phyloP scores from a whole-genome alignment of 2,797 vertebrate species.

The Argya squamiceps region DNA sequence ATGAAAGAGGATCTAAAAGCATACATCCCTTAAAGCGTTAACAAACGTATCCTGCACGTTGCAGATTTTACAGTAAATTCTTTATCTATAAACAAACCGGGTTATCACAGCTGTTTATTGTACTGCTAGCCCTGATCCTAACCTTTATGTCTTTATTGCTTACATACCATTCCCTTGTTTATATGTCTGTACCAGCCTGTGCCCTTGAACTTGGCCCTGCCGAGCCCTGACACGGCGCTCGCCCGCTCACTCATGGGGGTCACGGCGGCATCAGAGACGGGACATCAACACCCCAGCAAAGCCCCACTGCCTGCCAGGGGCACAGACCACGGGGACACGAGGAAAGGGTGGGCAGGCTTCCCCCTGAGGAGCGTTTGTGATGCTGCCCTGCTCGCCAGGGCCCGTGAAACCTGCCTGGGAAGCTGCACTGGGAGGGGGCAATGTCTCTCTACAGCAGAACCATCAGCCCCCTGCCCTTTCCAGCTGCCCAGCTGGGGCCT shows the following conservation, averaged over 20 bases:
- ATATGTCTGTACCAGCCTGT: constrained; percentile 75
- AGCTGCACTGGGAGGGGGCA: neutral
- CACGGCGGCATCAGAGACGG: constrained; percentile 65
- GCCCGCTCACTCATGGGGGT: constrained; percentile 54
- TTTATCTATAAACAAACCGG: constrained; percentile 81
- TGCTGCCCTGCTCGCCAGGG: neutral
- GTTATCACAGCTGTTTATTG: constrained; percentile 84
- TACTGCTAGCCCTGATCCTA: constrained; percentile 77
- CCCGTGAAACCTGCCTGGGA: neutral
- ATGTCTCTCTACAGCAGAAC: neutral
- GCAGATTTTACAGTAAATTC: constrained; percentile 74
- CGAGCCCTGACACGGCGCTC: constrained; percentile 57
- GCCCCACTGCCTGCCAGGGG: constrained; percentile 52
- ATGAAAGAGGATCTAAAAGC: constrained; percentile 5
- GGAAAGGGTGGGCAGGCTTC: constrained; percentile 9
- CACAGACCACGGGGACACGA: constrained; percentile 56
- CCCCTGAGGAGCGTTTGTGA: constrained; percentile 40
- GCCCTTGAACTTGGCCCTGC: constrained; percentile 82
- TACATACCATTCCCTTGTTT: constrained; percentile 83
- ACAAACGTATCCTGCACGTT: constrained; percentile 38
- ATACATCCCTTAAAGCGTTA: constrained; percentile 58
- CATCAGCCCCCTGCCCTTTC: neutral
- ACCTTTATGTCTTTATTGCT: constrained; percentile 82
- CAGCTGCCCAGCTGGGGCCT: constrained; percentile 14
- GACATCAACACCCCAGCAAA: constrained; percentile 69